Percentiles rank a stretch among this genome's conserved stretches.
Conservation (phyloP, 2,888 invertebrate species). For the Drosophila sordidula region DNA sequence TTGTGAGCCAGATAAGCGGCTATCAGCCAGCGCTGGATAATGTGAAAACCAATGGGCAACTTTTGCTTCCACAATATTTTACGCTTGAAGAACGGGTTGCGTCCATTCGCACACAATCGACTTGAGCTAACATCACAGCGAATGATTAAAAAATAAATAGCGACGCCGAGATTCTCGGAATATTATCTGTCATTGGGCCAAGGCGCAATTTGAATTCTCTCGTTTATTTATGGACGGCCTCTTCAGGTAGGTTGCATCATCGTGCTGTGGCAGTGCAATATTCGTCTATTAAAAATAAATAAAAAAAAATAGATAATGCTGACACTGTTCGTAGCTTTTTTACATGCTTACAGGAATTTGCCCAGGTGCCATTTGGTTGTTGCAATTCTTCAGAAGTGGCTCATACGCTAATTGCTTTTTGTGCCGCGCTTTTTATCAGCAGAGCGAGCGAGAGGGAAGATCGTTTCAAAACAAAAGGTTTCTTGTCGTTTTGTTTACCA, state of each 20-base stretch:
- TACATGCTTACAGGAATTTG: slow-evolving; percentile 24
- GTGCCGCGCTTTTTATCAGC: slow-evolving; percentile 34
- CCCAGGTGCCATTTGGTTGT: slow-evolving; percentile 21
- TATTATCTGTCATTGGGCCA: slow-evolving; percentile 42
- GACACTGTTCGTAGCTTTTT: slow-evolving; percentile 21
- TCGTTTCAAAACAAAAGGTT: not conserved
- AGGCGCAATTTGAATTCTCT: slow-evolving; percentile 18
- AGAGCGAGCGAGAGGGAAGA: not conserved
- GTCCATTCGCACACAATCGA: slow-evolving; percentile 3
- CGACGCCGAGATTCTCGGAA: slow-evolving; percentile 8
- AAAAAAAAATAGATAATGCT: slow-evolving; percentile 2
- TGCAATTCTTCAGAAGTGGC: slow-evolving; percentile 7
- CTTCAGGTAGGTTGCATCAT: slow-evolving; percentile 35
- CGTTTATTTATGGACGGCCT: slow-evolving; percentile 10
- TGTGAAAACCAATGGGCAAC: slow-evolving; percentile 4
- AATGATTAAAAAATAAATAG: slow-evolving; percentile 9
- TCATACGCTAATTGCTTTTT: slow-evolving; percentile 42
- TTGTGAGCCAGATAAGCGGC: slow-evolving; percentile 51
- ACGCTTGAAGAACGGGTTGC: not conserved
- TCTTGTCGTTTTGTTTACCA: not conserved
- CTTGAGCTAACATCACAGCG: not conserved
- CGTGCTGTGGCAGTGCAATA: slow-evolving; percentile 11
- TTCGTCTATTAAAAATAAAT: slow-evolving; percentile 7
- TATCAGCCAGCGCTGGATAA: slow-evolving; percentile 49
- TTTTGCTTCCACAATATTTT: slow-evolving; percentile 1